Evolutionary conservation across 1,140 invertebrate genomes (phyloP).

Genomic region (Diorhabda sublineata): DNA sequence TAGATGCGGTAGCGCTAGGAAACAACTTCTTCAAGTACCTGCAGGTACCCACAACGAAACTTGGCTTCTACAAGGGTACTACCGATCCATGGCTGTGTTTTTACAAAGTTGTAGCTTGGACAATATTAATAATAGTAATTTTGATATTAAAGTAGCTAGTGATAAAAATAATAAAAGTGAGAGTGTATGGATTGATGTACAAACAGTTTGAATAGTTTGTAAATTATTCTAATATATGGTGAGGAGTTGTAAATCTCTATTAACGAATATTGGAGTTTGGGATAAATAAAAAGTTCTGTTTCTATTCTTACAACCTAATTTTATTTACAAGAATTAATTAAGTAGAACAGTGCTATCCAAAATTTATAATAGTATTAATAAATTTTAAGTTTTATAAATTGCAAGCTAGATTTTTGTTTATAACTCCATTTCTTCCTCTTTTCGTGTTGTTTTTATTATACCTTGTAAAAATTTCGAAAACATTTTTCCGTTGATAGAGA

Average conservation of each 20-base stretch:
- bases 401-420: neutral
- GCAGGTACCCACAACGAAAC: slow-evolving; percentile 86
- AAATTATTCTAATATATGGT: neutral
- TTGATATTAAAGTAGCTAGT: slow-evolving; percentile 16
- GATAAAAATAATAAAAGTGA: slow-evolving; percentile 9
- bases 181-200: slow-evolving; percentile 15
- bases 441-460: neutral
- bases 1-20: slow-evolving; percentile 63
- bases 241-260: neutral
- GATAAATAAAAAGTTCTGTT: neutral
- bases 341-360: neutral
- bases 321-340: neutral
- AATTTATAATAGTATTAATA: neutral
- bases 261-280: neutral
- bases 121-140: slow-evolving; percentile 16
- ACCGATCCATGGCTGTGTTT: slow-evolving; percentile 41
- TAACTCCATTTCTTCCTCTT: neutral
- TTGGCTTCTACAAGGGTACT: slow-evolving; percentile 58
- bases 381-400: neutral
- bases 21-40: slow-evolving; percentile 67
- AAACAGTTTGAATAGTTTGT: slow-evolving; percentile 11
- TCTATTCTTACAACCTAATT: neutral
- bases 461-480: neutral
- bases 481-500: neutral
- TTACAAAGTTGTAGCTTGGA: slow-evolving; percentile 41